A percentile compares a stretch with the other conserved stretches of the same genome.
These are phyloP conservation scores for Ciona savignyi DNA, from an alignment of 23 tunicate species.

Conservation along the genomic window DNA sequence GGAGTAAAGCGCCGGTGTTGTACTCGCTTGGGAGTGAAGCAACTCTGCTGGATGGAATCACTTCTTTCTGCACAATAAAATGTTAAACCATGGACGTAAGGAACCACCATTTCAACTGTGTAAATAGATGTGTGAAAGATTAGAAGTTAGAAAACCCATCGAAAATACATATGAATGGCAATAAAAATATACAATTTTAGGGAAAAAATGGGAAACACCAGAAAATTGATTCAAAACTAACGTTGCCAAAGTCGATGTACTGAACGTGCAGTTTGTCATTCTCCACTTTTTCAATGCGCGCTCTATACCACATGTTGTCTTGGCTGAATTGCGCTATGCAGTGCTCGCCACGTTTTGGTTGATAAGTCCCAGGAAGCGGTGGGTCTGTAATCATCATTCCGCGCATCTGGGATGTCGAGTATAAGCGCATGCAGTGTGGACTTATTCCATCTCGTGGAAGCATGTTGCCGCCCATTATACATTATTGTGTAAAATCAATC, in stretches of 20 bases:
- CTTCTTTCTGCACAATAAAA: conserved; percentile 59
- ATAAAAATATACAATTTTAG: neutral
- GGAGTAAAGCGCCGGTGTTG: conserved; percentile 64
- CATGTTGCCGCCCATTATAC: no score
- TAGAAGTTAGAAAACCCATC: no score
- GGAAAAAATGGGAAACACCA: neutral
- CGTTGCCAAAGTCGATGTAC: conserved; percentile 93
- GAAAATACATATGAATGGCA: no score
- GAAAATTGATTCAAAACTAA: conserved; percentile 17
- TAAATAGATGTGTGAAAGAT: no score
- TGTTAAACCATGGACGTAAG: neutral
- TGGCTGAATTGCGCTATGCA: conserved; percentile 68
- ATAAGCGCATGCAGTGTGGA: no score
- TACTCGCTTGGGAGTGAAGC: conserved; percentile 72
- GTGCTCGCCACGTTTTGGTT: conserved; percentile 58
- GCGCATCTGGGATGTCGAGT: conserved; percentile 79
- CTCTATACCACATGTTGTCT: conserved; percentile 89
- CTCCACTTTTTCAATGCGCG: conserved; percentile 71
- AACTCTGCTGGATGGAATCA: conserved; percentile 30
- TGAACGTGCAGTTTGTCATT: conserved; percentile 39
- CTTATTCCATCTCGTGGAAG: no score
- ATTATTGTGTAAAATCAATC: no score
- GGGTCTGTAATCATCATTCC: conserved; percentile 37
- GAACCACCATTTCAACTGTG: no score
- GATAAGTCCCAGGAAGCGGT: conserved; percentile 83